phyloP scores from a whole-genome alignment of 2,113 vertebrate genomes.

The Lasiurus cinereus region DNA sequence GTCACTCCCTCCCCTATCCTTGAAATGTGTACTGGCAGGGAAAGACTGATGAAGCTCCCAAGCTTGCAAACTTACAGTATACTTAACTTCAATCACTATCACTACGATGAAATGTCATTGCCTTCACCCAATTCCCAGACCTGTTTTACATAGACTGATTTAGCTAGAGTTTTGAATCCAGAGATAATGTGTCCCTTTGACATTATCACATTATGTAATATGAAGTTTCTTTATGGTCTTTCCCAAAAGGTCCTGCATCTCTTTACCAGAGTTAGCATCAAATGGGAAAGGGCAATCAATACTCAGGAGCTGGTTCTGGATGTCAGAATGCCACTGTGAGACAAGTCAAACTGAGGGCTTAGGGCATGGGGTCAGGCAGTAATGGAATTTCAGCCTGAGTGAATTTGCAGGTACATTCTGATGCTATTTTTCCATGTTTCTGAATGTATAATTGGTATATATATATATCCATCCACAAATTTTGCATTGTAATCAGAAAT shows the following conservation, averaged over 20 bases:
- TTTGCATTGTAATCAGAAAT: too few relatives aligned
- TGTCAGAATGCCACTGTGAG: neutral
- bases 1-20: neutral
- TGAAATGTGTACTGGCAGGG: neutral
- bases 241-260: neutral
- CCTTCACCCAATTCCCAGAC: neutral
- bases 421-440: conserved; percentile 29
- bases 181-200: neutral
- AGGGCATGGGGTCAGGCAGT: neutral
- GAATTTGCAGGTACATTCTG: neutral
- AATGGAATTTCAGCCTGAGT: neutral
- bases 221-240: neutral
- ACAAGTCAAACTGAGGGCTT: neutral
- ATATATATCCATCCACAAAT: too few relatives aligned
- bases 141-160: neutral
- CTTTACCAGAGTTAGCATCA: neutral
- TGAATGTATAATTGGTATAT: neutral
- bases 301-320: neutral
- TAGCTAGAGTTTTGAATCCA: neutral
- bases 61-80: neutral
- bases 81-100: neutral
- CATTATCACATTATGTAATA: neutral
- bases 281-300: neutral
- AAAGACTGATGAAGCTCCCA: neutral
- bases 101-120: neutral